Base-by-base conservation (phyloP, 2,888 invertebrate species). In the Pollenia angustigena region DNA sequence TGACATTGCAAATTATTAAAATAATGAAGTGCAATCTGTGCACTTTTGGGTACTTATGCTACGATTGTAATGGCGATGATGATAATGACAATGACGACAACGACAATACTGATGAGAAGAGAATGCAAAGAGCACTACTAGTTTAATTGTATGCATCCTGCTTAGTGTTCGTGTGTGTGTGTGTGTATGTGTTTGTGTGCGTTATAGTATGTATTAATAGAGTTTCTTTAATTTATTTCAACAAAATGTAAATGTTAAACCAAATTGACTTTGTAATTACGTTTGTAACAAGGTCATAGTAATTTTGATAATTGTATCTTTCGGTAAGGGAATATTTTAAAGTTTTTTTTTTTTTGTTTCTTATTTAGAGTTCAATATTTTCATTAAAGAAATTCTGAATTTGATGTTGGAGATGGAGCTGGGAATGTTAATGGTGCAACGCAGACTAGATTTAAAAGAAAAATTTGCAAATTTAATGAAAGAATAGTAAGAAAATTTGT, bases 11-110 rank as follows among this genome's bases (percentile, higher is more conserved):
- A 86, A 82, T 86, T 86, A 82, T 82, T 82, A 79, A 82, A 86
- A 86, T 86, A 82, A 86, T 82, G 82, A 86, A 86, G 75, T 80
- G 82, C 82, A 86, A 86, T 86, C 82, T 86, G 82, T 82, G 85
- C 62, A 80, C 71, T 82, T 81, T 74, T 23, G 23, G 68, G 78
- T 74, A 81, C 72, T 78, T 82, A 69, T 64, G 60, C 40, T 12
- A 60, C 18, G 46, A 66, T 44, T 46, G 44, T 44, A 66, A 60
- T 58, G 58, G 6, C 18, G 64, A 50, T 40, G 72, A 16, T 54
- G 60, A 56, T 81, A 42, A 66, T 74, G 62, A 62, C 52, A 18
- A 76, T 23, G 50, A 50, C 16, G 12, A 18, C 1, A 46, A 76
- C 18, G 78, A 56, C 12, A 56, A 11, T 32, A 69, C 50, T 44